A percentile compares a stretch with the other conserved stretches of the same genome.
These are phyloP conservation scores for Edolisoma coerulescens DNA, from an alignment of 2,113 vertebrate genomes.

Conservation along the genomic window DNA sequence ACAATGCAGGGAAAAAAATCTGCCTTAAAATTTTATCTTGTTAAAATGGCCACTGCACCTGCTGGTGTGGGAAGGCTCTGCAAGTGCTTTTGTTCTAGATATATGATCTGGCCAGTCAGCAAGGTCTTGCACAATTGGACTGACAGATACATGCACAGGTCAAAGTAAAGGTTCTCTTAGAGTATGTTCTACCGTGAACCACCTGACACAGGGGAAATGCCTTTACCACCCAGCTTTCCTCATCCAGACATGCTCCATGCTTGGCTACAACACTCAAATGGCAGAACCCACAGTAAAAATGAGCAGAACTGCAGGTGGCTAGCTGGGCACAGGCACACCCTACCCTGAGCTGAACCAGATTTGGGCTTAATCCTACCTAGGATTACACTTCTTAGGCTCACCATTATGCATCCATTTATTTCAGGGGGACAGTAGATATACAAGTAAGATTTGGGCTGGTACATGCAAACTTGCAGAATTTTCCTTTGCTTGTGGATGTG, in stretches of 20 bases:
- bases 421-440: background rate
- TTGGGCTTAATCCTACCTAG: background rate
- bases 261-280: background rate
- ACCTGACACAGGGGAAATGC: background rate
- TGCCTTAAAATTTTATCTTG: background rate
- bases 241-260: background rate
- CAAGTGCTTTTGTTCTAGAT: background rate
- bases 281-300: background rate
- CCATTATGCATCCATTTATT: background rate
- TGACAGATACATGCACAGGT: background rate
- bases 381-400: background rate
- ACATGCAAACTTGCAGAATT: background rate
- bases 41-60: constrained; percentile 22
- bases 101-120: background rate
- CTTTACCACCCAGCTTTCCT: background rate
- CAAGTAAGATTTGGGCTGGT: background rate
- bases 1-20: background rate
- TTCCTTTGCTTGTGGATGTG: background rate
- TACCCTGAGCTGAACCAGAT: background rate
- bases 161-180: background rate
- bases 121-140: background rate
- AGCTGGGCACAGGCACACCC: background rate
- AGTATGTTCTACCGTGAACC: background rate
- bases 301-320: background rate
- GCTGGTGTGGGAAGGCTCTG: background rate